These are phyloP conservation scores for Adoxophyes honmai DNA, from an alignment of 1,140 invertebrate genomes.

Conservation along the genomic window DNA sequence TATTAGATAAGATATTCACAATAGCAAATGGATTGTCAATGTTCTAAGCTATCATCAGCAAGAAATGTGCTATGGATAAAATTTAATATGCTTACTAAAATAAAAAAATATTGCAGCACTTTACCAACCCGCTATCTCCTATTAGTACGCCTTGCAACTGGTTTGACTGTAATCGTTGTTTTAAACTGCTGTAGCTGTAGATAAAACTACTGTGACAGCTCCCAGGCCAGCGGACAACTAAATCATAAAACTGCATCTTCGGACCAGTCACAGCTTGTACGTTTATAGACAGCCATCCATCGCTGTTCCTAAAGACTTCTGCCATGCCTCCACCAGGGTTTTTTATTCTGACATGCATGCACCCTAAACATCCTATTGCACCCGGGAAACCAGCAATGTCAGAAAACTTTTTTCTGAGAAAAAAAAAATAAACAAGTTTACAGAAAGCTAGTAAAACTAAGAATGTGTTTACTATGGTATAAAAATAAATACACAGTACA, in stretches of 20 bases:
- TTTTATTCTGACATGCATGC: slow-evolving; percentile 21
- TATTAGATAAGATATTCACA: no score
- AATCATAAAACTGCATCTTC: slow-evolving; percentile 19
- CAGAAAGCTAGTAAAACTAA: no score
- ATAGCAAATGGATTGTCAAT: no score
- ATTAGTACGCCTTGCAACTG: slow-evolving; percentile 15
- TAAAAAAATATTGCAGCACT: not conserved
- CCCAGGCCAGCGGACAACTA: slow-evolving; percentile 24
- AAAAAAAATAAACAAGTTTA: not conserved
- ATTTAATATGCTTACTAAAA: no score
- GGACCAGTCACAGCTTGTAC: slow-evolving; percentile 20
- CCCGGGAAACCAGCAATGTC: slow-evolving; percentile 21
- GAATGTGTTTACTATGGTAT: no score
- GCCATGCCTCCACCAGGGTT: slow-evolving; percentile 18
- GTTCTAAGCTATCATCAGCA: no score
- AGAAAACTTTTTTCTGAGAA: slow-evolving; percentile 18
- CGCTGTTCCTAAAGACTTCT: slow-evolving; percentile 22
- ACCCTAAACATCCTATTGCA: slow-evolving; percentile 20
- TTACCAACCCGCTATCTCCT: slow-evolving; percentile 17
- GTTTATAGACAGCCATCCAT: slow-evolving; percentile 23
- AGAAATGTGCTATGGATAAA: no score
- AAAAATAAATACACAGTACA: no score
- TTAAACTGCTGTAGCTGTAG: slow-evolving; percentile 15
- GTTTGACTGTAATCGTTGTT: slow-evolving; percentile 5
- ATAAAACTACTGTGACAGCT: slow-evolving; percentile 19